phyloP scores from a whole-genome alignment of 2,888 invertebrate species.

The Carcina quercana region DNA sequence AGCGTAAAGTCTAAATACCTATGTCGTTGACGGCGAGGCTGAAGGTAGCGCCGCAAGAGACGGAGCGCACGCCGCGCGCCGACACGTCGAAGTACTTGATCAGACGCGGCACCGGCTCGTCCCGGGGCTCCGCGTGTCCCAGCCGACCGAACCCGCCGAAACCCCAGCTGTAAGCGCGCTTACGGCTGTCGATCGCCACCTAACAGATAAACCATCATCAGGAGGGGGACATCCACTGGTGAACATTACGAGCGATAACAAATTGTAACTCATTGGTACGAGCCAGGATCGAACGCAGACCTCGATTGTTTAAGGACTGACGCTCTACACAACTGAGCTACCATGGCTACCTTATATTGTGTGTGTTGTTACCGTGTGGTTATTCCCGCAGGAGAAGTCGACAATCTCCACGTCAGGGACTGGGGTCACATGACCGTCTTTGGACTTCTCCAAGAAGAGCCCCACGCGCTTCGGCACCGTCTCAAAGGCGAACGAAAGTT shows the following conservation, averaged over 20 bases:
- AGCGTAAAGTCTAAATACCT: no score
- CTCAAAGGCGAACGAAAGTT: constrained; percentile 90
- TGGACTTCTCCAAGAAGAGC: constrained; percentile 90
- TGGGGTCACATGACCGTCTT: constrained; percentile 88
- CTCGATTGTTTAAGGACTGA: no score
- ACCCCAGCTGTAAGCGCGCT: constrained; percentile 95
- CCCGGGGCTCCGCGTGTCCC: constrained; percentile 94
- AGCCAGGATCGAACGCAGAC: no score
- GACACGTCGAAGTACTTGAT: constrained; percentile 93
- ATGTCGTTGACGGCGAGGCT: constrained; percentile 88
- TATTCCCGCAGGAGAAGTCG: constrained; percentile 92
- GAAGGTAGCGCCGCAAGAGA: constrained; percentile 88
- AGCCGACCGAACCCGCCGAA: constrained; percentile 96
- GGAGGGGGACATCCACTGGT: no score
- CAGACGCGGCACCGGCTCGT: constrained; percentile 89
- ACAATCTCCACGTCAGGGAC: constrained; percentile 91
- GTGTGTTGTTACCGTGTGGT: constrained; percentile 89
- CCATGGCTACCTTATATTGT: no score
- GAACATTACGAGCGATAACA: no score
- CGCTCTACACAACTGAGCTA: no score
- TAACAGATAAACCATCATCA: constrained; percentile 30
- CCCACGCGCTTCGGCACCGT: constrained; percentile 88
- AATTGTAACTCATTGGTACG: no score
- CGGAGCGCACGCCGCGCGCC: constrained; percentile 86
- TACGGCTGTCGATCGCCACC: constrained; percentile 91